phyloP scores from a whole-genome alignment of 2,888 invertebrate species.

The Acronicta aceris region DNA sequence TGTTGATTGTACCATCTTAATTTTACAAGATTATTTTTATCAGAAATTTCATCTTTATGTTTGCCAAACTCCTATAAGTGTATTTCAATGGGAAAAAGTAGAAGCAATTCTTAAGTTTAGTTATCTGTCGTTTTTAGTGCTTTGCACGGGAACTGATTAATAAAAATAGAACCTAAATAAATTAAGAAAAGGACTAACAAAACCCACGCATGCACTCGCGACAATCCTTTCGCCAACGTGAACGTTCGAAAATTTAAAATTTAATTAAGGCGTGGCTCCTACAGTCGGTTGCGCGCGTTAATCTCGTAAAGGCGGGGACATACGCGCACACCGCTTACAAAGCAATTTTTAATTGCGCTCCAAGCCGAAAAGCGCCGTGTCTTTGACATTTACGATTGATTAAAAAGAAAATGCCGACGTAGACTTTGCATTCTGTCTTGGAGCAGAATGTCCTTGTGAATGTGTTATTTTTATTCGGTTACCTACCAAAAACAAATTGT shows the following conservation, averaged over 20 bases:
- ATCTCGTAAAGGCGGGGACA: slow-evolving; percentile 77
- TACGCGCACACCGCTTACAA: slow-evolving; percentile 74
- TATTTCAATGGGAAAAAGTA: background rate
- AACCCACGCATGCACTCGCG: slow-evolving; percentile 48
- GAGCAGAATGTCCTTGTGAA: slow-evolving; percentile 33
- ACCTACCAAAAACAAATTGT: background rate
- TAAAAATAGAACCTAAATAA: slow-evolving; percentile 40
- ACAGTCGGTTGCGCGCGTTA: slow-evolving; percentile 76
- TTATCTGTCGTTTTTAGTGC: background rate
- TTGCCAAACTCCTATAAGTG: no score
- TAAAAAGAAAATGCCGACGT: slow-evolving; percentile 70
- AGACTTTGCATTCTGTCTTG: slow-evolving; percentile 56
- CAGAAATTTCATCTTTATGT: no score
- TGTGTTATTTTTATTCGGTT: slow-evolving; percentile 18
- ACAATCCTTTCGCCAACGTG: slow-evolving; percentile 68
- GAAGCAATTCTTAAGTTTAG: background rate
- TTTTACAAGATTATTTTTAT: no score
- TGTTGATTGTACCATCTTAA: no score
- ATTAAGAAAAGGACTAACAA: slow-evolving; percentile 49
- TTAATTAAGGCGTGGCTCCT: slow-evolving; percentile 76
- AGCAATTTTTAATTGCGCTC: slow-evolving; percentile 84
- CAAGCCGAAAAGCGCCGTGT: slow-evolving; percentile 70
- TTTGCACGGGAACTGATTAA: slow-evolving; percentile 13
- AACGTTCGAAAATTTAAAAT: slow-evolving; percentile 80
- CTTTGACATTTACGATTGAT: slow-evolving; percentile 82